These are phyloP conservation scores for Pyralis farinalis DNA, from an alignment of 2,888 invertebrate genomes.

Conservation along the genomic window DNA sequence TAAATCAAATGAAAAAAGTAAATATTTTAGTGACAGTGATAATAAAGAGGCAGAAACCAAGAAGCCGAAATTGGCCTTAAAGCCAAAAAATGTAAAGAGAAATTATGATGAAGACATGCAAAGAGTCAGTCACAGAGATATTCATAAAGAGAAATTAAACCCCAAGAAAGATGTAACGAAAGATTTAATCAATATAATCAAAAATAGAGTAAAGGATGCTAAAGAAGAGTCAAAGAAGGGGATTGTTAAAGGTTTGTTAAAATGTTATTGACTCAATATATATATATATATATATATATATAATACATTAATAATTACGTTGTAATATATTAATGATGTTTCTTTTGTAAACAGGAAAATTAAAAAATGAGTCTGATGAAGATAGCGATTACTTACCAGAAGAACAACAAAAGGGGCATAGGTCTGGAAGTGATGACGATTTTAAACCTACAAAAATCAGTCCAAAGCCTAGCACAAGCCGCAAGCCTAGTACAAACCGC, in stretches of 20 bases:
- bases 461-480: conserved; percentile 21
- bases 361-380: conserved; percentile 51
- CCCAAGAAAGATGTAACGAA: conserved; percentile 61
- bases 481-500: conserved; percentile 40
- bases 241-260: conserved; percentile 49
- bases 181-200: conserved; percentile 77
- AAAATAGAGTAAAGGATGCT: conserved; percentile 68
- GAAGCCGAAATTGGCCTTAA: conserved; percentile 22
- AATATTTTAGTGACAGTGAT: conserved; percentile 46
- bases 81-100: conserved; percentile 28
- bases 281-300: too few species aligned
- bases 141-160: conserved; percentile 37
- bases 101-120: conserved; percentile 40
- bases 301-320: too few species aligned
- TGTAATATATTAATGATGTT: too few species aligned
- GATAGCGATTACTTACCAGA: conserved; percentile 77
- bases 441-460: conserved; percentile 57
- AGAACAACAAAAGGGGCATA: conserved; percentile 34
- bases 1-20: conserved; percentile 41
- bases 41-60: conserved; percentile 17
- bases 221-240: conserved; percentile 52
- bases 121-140: conserved; percentile 64
- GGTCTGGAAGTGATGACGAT: conserved; percentile 57
- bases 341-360: conserved; percentile 35
- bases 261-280: background rate